Evolutionary conservation across 2,888 invertebrate species (phyloP), one percentile per base, ranked within the genome.

Genomic region (Hoplodrina blanda): DNA sequence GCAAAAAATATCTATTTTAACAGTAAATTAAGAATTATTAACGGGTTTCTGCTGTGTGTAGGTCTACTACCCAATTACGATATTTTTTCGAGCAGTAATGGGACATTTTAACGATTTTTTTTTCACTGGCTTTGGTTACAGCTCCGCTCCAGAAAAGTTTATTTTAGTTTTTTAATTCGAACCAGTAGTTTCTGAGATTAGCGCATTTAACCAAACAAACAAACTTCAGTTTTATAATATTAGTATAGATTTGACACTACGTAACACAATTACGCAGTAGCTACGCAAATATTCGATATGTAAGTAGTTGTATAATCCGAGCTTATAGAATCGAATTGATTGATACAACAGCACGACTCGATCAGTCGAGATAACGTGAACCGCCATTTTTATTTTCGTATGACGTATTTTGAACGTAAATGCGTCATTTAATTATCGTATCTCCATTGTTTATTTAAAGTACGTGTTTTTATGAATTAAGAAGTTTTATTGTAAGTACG

Each of bases 401-500:
- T 77, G 80, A 80, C 76, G 76, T 75, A n/a, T 25, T 19, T 25
- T 15, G 19, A 41, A 25, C 4, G 4, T 54, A 30, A 64, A 17
- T 76, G 76, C 76, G 81, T 80, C 76, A 80, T 50, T 61, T 56
- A 37, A 13, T 49, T 8, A 2, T 30, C 33, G 13, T 59, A 54
- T 80, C 20, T 54, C 15, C n/a, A 20, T 56, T 69, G 70, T 69
- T 69, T 63, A 20, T 56, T 52, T 55, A 19, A 10, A 25, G 25
- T 54, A 81, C 60, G 76, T 81, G 78, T 49, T 62, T 41, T 50
- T 25, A 25, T 46, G 41, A 50, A 76, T 81, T 63, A 20, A n/a
- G 25, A 6, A 20, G n/a, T 17, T 8, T 17, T 11, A 19, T 53
- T 7, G 37, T 56, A 54, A 62, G 77, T 56, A 62, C 77, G 81